A percentile compares a stretch with the other conserved stretches of the same genome.
Evolutionary conservation across 1,140 invertebrate genomes (phyloP).

Genomic region (Musca vetustissima): DNA sequence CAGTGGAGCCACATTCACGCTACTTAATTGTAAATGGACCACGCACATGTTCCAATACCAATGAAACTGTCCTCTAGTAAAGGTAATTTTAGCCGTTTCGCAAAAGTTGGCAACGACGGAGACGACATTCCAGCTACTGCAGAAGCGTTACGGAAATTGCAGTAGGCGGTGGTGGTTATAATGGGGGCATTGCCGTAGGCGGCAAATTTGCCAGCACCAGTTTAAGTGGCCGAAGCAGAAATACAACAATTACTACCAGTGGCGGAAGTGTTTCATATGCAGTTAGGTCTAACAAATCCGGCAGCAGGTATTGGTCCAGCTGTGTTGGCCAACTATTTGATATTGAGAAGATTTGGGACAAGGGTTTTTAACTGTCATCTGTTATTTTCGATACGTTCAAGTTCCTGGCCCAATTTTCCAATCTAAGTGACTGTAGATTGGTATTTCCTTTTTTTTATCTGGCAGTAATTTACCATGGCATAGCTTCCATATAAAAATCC

Average conservation of each 20-base stretch:
- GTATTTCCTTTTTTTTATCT: too few relatives aligned
- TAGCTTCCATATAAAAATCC: too few relatives aligned
- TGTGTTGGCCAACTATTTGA: too few relatives aligned
- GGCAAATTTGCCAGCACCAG: not conserved
- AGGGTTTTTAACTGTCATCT: too few relatives aligned
- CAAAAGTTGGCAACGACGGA: constrained; percentile 41
- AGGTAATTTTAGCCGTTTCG: constrained; percentile 51
- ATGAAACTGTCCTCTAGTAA: constrained; percentile 78
- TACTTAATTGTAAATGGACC: constrained; percentile 80
- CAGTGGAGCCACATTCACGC: constrained; percentile 67
- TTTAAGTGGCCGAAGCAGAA: not conserved
- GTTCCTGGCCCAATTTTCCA: too few relatives aligned
- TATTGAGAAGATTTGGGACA: too few relatives aligned
- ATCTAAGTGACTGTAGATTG: too few relatives aligned
- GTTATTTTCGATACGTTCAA: too few relatives aligned
- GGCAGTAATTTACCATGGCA: too few relatives aligned
- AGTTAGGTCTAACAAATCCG: too few relatives aligned
- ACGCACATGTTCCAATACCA: constrained; percentile 77
- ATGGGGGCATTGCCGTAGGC: not conserved
- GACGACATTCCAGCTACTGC: constrained; percentile 15
- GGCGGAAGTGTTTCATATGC: not conserved
- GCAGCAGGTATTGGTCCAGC: too few relatives aligned
- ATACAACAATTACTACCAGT: not conserved
- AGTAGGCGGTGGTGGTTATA: constrained; percentile 7
- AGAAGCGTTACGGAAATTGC: constrained; percentile 33